Base-by-base conservation (phyloP, 2,888 invertebrate species). In the Luffia ferchaultella region DNA sequence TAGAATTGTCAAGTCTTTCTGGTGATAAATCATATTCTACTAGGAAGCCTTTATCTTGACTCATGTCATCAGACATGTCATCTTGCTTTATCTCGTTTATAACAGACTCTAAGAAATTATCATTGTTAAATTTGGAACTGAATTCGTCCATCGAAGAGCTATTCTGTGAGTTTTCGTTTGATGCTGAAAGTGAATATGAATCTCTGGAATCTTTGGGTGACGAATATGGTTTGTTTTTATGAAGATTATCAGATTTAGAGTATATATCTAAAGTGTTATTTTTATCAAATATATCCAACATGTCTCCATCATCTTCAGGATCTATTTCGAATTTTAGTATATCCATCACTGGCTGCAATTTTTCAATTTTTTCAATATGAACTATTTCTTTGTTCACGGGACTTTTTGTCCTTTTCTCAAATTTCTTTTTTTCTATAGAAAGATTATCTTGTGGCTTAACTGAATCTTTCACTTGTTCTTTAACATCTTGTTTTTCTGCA, bases 71-170 rank as follows among this genome's bases (percentile, higher is more conserved):
- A 50, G 66, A 70, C 53, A 78, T 62, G 42, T 66, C 65, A 45
- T 77, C 79, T 48, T 76, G 72, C 53, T 80, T 80, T 3, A 83
- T 79, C 56, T 83, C 83, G 53, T 78, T 79, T 44, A 83, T 80
- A 1, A 83, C 73, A 0, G 82, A 78, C 58, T 83, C 83, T 42
- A 83, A 59, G 54, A 83, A 83, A 0, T 65, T 74, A 44, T 82
- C 83, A 20, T 82, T 79, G 1, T 67, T 43, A n/a, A n/a, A n/a
- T 40, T 18, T 18, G 19, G 42, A n/a, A 16, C 70, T 41, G 72
- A 58, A 2, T 65, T 49, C 72, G 18, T 77, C 77, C 2, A 65
- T 61, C n/a, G n/a, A n/a, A 1, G 72, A 67, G 1, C 57, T 55
- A 49, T 73, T 75, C 55, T 73, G 66, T 20, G 63, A 67, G 41